phyloP scores from a whole-genome alignment of 2,113 vertebrate species.

The Ictidomys tridecemlineatus region DNA sequence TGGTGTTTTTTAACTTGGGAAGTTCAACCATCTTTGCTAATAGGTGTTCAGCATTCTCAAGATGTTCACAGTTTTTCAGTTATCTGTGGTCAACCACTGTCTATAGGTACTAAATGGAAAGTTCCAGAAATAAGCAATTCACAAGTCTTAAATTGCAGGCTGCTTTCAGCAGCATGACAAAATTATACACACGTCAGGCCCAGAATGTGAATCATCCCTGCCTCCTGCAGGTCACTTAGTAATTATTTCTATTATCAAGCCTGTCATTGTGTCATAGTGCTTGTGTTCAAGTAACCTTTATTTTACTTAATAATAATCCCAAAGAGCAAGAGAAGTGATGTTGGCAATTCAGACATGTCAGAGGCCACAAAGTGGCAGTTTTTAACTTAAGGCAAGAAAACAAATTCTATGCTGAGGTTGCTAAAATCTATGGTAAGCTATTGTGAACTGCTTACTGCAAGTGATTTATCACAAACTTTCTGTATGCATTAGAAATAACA shows the following conservation, averaged over 20 bases:
- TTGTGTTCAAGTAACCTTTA: neutral
- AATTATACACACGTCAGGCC: neutral
- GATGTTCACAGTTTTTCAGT: neutral
- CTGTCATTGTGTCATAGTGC: too few relatives aligned
- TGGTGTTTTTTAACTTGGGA: neutral
- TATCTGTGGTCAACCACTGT: neutral
- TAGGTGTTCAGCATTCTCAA: rapidly evolving
- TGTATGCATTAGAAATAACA: neutral
- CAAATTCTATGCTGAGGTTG: neutral
- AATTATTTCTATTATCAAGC: too few relatives aligned
- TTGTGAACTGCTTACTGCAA: neutral
- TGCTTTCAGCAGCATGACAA: neutral
- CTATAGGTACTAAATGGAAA: neutral
- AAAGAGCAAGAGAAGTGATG: neutral
- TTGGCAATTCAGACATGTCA: neutral
- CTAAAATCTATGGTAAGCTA: neutral
- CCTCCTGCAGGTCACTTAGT: neutral
- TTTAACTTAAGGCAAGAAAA: neutral
- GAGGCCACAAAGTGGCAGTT: neutral
- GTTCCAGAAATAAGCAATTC: neutral
- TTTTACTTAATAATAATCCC: neutral
- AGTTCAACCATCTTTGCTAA: neutral
- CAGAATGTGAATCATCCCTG: too few relatives aligned
- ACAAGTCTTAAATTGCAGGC: too few relatives aligned
- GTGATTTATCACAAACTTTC: neutral